Evolutionary conservation across 2,888 invertebrate genomes (phyloP).

Genomic region (Chrysolina oricalcia): DNA sequence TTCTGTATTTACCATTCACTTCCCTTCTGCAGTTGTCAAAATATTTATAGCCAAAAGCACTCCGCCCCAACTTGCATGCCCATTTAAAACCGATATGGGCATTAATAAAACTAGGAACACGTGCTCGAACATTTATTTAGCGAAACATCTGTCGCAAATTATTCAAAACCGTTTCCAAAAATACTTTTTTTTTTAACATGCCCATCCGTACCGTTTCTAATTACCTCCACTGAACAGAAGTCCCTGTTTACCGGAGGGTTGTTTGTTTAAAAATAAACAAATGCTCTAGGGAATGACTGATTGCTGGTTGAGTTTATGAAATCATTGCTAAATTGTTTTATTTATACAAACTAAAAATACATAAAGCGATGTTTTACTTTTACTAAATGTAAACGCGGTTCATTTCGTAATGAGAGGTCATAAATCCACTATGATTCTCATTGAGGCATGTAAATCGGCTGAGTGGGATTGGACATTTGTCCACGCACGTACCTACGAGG

Average conservation of each 20-base stretch:
- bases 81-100: conserved; percentile 9
- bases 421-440: conserved; percentile 25
- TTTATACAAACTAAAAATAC: conserved; percentile 43
- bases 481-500: not conserved
- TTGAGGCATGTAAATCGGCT: conserved; percentile 7
- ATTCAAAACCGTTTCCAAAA: conserved; percentile 29
- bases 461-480: not conserved
- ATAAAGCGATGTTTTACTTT: conserved; percentile 34
- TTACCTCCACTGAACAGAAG: conserved; percentile 35
- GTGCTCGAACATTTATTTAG: conserved; percentile 16
- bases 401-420: conserved; percentile 25
- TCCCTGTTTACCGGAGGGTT: conserved; percentile 14
- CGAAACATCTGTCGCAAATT: conserved; percentile 39
- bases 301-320: conserved; percentile 28
- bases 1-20: too few species aligned
- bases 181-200: conserved; percentile 11
- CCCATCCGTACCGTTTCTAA: conserved; percentile 26
- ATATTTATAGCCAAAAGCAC: not conserved
- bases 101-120: not conserved
- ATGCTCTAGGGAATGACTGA: conserved; percentile 13
- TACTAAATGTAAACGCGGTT: conserved; percentile 19
- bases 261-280: conserved; percentile 35
- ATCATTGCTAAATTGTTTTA: conserved; percentile 40
- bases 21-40: not conserved
- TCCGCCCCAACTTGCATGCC: not conserved